Base-by-base conservation (phyloP, 2,113 vertebrate species). In the Carettochelys insculpta region DNA sequence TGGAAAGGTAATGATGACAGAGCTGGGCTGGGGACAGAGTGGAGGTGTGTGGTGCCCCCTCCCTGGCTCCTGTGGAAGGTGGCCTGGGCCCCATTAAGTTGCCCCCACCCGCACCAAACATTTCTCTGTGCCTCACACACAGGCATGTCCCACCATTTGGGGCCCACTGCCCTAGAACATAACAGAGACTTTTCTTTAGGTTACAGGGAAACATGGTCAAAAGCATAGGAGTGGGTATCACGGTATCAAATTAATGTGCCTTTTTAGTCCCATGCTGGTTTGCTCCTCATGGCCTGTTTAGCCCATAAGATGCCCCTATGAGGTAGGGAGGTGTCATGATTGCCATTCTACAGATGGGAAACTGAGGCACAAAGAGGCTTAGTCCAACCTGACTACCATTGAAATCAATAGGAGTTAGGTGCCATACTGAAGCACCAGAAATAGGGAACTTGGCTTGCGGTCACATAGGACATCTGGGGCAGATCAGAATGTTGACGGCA, bases 381-480 rank as follows among this genome's bases (percentile, higher is more conserved):
- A 38, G 19, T 8, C 19, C n/a, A 3, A 38, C 17, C 19, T 22
- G n/a, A 68, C 20, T n/a, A 16, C 16, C 31, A n/a, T 9, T 68
- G 61, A 68, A 68, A 68, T 68, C 61, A 68, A 68, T 20, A 68
- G 19, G 61, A 22, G 61, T 22, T n/a, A 19, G 16, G 34, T n/a
- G 34, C 58, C 31, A 34, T 68, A 38, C 38, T 68, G 34, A 10
- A 8, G 34, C 34, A 7, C 16, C 58, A 65, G 58, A 38, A 16
- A 38, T 38, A 68, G n/a, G n/a, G n/a, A n/a, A n/a, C 19, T 4
- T 68, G 78, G 47, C 83, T 94, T 93, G 83, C 92, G 61, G 61
- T 84, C 78, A 56, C 54, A 76, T 54, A 93, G 80, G 92, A 97
- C 95, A 86, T 92, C 65, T 82, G 51, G 43, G 91, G 93, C 68